Conservation (phyloP, 2,888 invertebrate genomes). For the Agrenia bidenticulata region DNA sequence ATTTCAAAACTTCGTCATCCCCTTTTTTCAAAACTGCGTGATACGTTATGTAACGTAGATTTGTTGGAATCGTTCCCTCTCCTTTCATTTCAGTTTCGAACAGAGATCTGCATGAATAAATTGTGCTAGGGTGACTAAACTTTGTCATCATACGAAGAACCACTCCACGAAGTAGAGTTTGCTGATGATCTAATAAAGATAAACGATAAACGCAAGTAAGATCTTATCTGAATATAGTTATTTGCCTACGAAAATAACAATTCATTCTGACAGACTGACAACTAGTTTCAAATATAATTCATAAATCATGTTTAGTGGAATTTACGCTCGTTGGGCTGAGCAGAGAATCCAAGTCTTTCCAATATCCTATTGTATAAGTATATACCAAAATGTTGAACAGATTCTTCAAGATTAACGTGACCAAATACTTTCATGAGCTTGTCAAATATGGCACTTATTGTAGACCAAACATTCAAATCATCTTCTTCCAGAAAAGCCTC, state of each 20-base stretch:
- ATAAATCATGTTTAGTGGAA: too few species aligned
- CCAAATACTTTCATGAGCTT: constrained; percentile 66
- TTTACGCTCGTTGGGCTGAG: constrained; percentile 35
- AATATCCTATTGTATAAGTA: constrained; percentile 36
- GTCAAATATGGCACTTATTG: constrained; percentile 75
- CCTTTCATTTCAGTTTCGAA: constrained; percentile 32
- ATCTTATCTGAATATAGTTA: too few species aligned
- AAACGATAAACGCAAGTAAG: too few species aligned
- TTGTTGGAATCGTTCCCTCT: constrained; percentile 31
- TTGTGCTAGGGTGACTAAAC: constrained; percentile 20
- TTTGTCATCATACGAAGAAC: constrained; percentile 37
- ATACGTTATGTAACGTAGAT: constrained; percentile 38
- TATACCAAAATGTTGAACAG: constrained; percentile 39
- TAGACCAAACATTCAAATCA: constrained; percentile 92
- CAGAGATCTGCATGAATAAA: constrained; percentile 28
- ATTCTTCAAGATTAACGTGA: constrained; percentile 61
- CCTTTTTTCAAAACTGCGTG: constrained; percentile 33
- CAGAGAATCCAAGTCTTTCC: constrained; percentile 36
- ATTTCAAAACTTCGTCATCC: constrained; percentile 34
- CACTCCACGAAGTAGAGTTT: constrained; percentile 20
- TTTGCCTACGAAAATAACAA: too few species aligned
- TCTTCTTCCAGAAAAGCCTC: constrained; percentile 81
- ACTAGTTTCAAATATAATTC: too few species aligned
- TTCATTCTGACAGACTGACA: too few species aligned
- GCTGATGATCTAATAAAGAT: constrained; percentile 32